A percentile compares a stretch with the other conserved stretches of the same genome.
Conservation (phyloP, 2,113 vertebrate genomes). For the Speoplatyrhinus poulsoni region DNA sequence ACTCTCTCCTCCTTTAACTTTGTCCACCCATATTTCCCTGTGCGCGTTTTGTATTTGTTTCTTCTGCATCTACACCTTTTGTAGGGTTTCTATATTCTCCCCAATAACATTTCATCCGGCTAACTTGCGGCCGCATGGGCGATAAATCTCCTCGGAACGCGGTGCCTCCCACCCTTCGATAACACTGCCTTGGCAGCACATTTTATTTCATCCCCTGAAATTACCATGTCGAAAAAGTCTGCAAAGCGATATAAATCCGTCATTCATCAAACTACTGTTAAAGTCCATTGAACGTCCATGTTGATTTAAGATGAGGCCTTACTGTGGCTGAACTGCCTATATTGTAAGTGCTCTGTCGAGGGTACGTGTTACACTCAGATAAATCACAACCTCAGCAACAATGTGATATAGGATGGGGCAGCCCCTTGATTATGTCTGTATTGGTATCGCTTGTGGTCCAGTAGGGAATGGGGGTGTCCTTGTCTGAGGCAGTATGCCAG, state of each 20-base stretch:
- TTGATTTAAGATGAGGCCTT: constrained; percentile 50
- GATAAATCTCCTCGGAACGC: constrained; percentile 59
- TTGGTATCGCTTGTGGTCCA: constrained; percentile 20
- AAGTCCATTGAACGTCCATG: constrained; percentile 41
- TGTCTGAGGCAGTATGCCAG: constrained; percentile 41
- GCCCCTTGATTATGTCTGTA: constrained; percentile 11
- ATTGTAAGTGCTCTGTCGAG: constrained; percentile 12
- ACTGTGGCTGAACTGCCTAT: constrained; percentile 9
- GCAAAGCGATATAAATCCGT: constrained; percentile 46
- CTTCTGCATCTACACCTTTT: constrained; percentile 9
- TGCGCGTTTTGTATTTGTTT: no score
- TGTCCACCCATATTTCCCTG: no score
- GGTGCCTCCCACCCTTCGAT: constrained; percentile 55
- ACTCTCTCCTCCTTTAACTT: neutral
- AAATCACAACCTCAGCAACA: constrained; percentile 42
- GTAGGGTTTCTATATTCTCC: constrained; percentile 41
- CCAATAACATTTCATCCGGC: constrained; percentile 60
- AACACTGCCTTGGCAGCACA: constrained; percentile 45
- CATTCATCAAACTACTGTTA: constrained; percentile 44
- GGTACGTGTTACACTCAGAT: constrained; percentile 27
- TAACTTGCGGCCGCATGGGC: constrained; percentile 19
- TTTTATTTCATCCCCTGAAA: constrained; percentile 56
- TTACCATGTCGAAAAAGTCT: constrained; percentile 39
- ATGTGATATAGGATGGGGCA: constrained; percentile 35
- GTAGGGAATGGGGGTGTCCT: no score